Evolutionary conservation across 2,797 vertebrate species (phyloP).

Genomic region (Myripristis jacobus): DNA sequence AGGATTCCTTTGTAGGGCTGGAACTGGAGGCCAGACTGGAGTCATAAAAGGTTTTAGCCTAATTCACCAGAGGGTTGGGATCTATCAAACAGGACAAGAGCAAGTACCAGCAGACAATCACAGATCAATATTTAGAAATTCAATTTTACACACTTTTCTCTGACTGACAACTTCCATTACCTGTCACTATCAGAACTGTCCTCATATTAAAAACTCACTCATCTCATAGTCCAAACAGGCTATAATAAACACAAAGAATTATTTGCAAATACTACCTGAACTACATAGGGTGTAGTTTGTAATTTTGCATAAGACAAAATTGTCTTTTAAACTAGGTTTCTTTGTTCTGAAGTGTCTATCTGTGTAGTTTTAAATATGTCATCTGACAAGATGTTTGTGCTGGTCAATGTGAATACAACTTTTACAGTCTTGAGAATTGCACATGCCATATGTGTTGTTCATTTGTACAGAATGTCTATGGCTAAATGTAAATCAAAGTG

Average conservation of each 20-base stretch:
- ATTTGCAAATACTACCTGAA: constrained; percentile 25
- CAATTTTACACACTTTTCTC: constrained; percentile 18
- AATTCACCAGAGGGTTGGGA: constrained; percentile 13
- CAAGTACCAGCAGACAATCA: constrained; percentile 3
- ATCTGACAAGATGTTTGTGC: constrained; percentile 44
- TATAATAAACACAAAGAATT: constrained; percentile 16
- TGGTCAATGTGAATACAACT: constrained; percentile 23
- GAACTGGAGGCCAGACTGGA: background rate
- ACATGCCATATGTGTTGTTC: constrained; percentile 37
- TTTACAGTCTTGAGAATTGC: constrained; percentile 25
- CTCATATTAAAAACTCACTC: constrained; percentile 25
- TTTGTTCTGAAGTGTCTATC: constrained; percentile 44
- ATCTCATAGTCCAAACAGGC: constrained; percentile 21
- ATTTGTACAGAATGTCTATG: constrained; percentile 45
- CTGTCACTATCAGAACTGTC: constrained; percentile 16
- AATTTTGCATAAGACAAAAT: constrained; percentile 17
- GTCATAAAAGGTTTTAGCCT: constrained; percentile 11
- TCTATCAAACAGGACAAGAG: constrained; percentile 16
- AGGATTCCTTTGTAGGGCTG: background rate
- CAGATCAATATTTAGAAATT: constrained; percentile 22
- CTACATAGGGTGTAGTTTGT: constrained; percentile 20
- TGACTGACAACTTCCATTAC: constrained; percentile 9
- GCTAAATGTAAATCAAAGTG: constrained; percentile 25
- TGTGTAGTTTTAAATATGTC: constrained; percentile 52
- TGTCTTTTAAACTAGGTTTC: constrained; percentile 23